Evolutionary conservation across 2,888 invertebrate genomes (phyloP).

Genomic region (Escarpia spicata): DNA sequence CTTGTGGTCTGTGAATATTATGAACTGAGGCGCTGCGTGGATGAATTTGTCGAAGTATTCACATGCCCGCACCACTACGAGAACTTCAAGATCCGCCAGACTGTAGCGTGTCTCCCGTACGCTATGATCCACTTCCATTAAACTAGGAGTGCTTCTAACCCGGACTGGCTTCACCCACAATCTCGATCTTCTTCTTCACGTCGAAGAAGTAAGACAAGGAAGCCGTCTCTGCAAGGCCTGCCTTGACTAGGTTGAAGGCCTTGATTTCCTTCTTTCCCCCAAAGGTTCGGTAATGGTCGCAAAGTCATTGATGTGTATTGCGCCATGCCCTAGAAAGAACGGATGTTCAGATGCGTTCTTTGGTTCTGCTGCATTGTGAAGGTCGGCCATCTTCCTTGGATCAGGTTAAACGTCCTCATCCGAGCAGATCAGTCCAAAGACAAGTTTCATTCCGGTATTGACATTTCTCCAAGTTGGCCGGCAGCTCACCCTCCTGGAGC

Average conservation of each 20-base stretch:
- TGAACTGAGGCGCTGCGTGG: slow-evolving; percentile 19
- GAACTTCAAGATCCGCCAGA: slow-evolving; percentile 27
- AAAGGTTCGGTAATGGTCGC: slow-evolving; percentile 44
- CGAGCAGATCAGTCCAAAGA: no score
- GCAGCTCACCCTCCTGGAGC: slow-evolving; percentile 27
- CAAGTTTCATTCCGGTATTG: no score
- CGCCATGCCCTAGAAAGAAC: slow-evolving; percentile 45
- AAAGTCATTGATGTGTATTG: slow-evolving; percentile 44
- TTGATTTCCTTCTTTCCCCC: slow-evolving; percentile 36
- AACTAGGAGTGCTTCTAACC: no score
- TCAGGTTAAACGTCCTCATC: slow-evolving; percentile 35
- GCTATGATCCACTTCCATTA: neutral
- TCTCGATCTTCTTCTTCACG: slow-evolving; percentile 33
- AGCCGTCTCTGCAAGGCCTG: neutral
- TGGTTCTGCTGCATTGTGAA: no score
- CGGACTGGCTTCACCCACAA: slow-evolving; percentile 44
- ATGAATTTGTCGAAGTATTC: slow-evolving; percentile 22
- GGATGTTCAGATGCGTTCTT: slow-evolving; percentile 42
- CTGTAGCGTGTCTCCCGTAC: slow-evolving; percentile 28
- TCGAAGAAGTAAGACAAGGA: slow-evolving; percentile 43
- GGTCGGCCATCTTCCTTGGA: slow-evolving; percentile 41
- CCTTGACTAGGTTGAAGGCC: slow-evolving; percentile 40
- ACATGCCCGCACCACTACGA: slow-evolving; percentile 25
- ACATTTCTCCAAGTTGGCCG: no score
- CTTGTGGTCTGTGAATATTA: slow-evolving; percentile 39